Evolutionary conservation across 2,797 vertebrate species (phyloP), one percentile per base, ranked within the genome.

Genomic region (Odontamblyopus lacepedii): DNA sequence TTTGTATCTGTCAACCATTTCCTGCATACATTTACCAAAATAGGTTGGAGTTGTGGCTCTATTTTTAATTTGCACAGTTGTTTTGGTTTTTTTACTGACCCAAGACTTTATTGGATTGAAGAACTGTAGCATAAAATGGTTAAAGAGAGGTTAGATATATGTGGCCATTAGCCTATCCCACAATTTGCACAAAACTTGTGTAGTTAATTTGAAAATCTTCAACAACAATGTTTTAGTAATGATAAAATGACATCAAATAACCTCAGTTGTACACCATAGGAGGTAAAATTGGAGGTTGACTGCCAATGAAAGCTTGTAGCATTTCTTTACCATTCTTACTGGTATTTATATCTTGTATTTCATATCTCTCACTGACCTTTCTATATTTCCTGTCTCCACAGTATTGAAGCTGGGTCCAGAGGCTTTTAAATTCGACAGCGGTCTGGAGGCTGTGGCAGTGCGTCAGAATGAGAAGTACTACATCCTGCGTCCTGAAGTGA

Each of bases 381-480:
- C 51, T 44, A 7, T 57, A 29, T 68, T 11, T 53, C 19, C 9
- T 8, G 15, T 56, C 66, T 41, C 57, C 26, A 57, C 63, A 99
- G 98, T 97, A 69, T 86, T 99, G 88, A 99, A 99, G 91, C 92
- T 99, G 35, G 98, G 98, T 57, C 98, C 98, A 2, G 98, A 99
- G 84, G 97, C 98, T 26, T 99, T 99, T 85, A 98, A 98, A 89
- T 99, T 99, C 71, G 98, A 99, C 80, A 96, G 97, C 13, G 97
- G 97, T 0, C 88, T 97, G 71, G 98, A 99, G 87, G 98, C 97
- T 0, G 96, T 99, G 81, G 98, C 98, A 0, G 95, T 98, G 18
- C 94, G 98, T 29, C 98, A 99, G 89, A 98, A 98, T 27, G 98
- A 99, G 86, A 99, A 99, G 82, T 99, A 99, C 87, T 99, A 98